A percentile compares a stretch with the other conserved stretches of the same genome.
phyloP scores from a whole-genome alignment of 2,888 invertebrate species.

The Sphaerophoria rueppellii region DNA sequence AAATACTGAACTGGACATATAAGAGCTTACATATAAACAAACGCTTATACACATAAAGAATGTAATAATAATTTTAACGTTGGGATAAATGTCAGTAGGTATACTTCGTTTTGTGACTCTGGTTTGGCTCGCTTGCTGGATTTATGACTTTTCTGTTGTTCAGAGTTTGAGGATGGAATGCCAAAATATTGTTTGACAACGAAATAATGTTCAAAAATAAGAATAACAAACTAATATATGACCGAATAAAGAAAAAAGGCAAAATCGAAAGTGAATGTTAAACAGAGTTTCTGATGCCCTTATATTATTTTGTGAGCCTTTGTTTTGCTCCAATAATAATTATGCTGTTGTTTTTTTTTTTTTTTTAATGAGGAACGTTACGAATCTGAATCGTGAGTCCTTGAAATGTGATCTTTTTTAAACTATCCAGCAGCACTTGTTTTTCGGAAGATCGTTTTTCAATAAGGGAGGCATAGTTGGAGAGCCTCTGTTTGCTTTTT shows the following conservation, averaged over 20 bases:
- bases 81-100: constrained; percentile 61
- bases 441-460: no score
- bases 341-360: no score
- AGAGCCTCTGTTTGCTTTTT: no score
- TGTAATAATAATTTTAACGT: constrained; percentile 65
- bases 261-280: neutral
- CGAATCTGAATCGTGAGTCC: no score
- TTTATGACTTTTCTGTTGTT: constrained; percentile 50
- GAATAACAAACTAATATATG: neutral
- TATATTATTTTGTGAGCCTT: no score
- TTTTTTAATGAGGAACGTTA: no score
- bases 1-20: neutral
- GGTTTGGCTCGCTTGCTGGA: constrained; percentile 14
- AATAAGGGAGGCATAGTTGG: no score
- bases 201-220: constrained; percentile 20
- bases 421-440: no score
- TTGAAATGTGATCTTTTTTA: no score
- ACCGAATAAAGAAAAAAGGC: constrained; percentile 13
- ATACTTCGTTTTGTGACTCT: neutral
- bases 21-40: no score
- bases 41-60: constrained; percentile 8
- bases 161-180: constrained; percentile 42
- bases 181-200: constrained; percentile 41
- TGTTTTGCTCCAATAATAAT: no score
- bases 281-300: constrained; percentile 9